Evolutionary conservation across 35 echinoderm and acorn worm species (phyloP), one percentile per base, ranked within the genome.

Genomic region (Ptychodera flava): DNA sequence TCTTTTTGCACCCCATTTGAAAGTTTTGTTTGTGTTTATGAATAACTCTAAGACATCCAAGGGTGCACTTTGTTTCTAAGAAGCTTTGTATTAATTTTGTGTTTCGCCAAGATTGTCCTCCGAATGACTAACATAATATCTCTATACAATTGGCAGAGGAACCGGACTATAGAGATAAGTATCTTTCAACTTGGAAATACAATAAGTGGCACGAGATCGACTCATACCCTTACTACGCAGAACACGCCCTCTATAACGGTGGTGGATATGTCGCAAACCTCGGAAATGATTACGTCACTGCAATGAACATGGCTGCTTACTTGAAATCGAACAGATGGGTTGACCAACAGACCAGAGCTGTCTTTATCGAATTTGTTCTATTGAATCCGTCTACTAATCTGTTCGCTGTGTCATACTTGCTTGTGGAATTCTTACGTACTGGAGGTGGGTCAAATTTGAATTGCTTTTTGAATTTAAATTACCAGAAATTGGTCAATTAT

Each of bases 351-450:
- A 99, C 96, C 0, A 88, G 96, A 78, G 96, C 92, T 33, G 88
- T 99, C 27, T 94, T 99, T 77, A 88, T 99, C 31, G 96, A 99
- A 77, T 99, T 99, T 92, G 96, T 94, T 15, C 78, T 92, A 36
- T 99, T 94, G 76, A 99, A 99, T 35, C 89, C 92, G 0, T 80
- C 79, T 28, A 86, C 90, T 77, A 94, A 99, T 52, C 89, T 99
- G 36, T 94, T 90, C 78, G 81, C 83, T 36, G 89, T 90, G 1
- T 99, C 96, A 1, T 94, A 92, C 78, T 88, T 99, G 16, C 79
- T 94, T 33, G 90, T 92, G 83, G 96, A 99, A 78, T 94, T 99
- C 76, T 83, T 92, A 33, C 86, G 92, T 0, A 87, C 88, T 36
- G 92, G 96, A 89, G 93, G 93, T 94, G 78, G 85, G 89, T 34